Evolutionary conservation across 1,140 invertebrate genomes (phyloP).

Genomic region (Drosophila pachea): DNA sequence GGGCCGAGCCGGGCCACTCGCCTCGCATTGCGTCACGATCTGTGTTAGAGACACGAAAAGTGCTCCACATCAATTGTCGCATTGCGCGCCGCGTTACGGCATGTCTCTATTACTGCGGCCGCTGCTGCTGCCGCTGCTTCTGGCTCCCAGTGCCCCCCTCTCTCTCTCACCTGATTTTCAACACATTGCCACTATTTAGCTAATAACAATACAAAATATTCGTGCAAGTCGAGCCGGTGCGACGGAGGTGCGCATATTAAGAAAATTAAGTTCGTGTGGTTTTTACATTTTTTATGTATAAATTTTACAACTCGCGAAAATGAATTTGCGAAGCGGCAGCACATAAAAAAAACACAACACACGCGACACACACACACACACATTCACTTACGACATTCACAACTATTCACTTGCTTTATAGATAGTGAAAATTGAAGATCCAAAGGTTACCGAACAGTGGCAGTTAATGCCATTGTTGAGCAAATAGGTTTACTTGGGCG

Average conservation of each 20-base stretch:
- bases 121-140: constrained; percentile 5
- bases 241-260: constrained; percentile 37
- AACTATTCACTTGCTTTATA: constrained; percentile 4
- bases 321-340: constrained; percentile 20
- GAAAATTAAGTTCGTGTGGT: constrained; percentile 34
- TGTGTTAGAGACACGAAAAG: constrained; percentile 45
- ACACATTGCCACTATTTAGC: constrained; percentile 33
- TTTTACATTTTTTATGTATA: constrained; percentile 2
- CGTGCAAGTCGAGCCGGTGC: constrained; percentile 30
- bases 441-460: constrained; percentile 1
- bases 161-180: background rate
- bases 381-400: too few relatives aligned
- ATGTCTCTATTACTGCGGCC: constrained; percentile 53
- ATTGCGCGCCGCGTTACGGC: constrained; percentile 67
- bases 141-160: background rate
- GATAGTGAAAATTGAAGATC: constrained; percentile 22
- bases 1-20: constrained; percentile 1
- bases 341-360: constrained; percentile 12
- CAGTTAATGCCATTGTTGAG: background rate
- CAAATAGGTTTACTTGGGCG: constrained; percentile 1
- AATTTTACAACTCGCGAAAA: constrained; percentile 21
- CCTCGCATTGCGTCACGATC: constrained; percentile 57
- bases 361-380: too few relatives aligned
- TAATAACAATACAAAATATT: constrained; percentile 26
- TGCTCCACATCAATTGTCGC: constrained; percentile 63